phyloP scores from a whole-genome alignment of 2,888 invertebrate genomes.

The Apamea crenata region DNA sequence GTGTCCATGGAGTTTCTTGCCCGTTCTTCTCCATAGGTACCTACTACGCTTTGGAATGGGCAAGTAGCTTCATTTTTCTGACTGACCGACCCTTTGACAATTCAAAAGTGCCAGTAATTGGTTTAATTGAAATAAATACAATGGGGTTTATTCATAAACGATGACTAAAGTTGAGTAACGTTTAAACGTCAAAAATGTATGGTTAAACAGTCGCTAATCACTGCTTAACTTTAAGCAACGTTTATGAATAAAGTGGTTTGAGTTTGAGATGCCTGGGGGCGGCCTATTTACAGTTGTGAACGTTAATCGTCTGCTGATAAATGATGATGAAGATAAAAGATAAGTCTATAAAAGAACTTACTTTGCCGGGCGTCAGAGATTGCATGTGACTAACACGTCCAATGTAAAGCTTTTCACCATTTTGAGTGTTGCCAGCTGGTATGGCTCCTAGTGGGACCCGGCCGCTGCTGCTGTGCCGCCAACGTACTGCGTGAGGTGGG shows the following conservation, averaged over 20 bases:
- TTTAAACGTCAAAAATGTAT: not conserved
- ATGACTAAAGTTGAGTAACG: not conserved
- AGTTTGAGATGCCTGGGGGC: not conserved
- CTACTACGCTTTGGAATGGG: too few species aligned
- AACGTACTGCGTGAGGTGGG: constrained; percentile 78
- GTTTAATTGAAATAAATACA: too few species aligned
- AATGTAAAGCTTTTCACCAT: constrained; percentile 88
- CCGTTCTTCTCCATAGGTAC: too few species aligned
- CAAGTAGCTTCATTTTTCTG: too few species aligned
- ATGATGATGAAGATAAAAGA: not conserved
- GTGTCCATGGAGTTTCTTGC: too few species aligned
- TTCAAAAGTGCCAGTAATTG: too few species aligned
- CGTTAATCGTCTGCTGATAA: not conserved
- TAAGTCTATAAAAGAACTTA: constrained; percentile 63
- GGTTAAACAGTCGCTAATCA: too few species aligned
- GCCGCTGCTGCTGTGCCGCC: constrained; percentile 87
- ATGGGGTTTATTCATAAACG: not conserved
- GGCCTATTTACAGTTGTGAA: not conserved
- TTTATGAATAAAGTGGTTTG: not conserved
- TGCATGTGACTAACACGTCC: constrained; percentile 87
- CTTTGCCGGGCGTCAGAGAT: constrained; percentile 90
- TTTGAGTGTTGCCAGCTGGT: constrained; percentile 87
- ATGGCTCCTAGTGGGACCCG: constrained; percentile 89
- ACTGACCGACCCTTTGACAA: too few species aligned
- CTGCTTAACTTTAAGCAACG: too few species aligned